A percentile compares a stretch with the other conserved stretches of the same genome.
Evolutionary conservation across 1,140 invertebrate genomes (phyloP).

Genomic region (Drusus annulatus): DNA sequence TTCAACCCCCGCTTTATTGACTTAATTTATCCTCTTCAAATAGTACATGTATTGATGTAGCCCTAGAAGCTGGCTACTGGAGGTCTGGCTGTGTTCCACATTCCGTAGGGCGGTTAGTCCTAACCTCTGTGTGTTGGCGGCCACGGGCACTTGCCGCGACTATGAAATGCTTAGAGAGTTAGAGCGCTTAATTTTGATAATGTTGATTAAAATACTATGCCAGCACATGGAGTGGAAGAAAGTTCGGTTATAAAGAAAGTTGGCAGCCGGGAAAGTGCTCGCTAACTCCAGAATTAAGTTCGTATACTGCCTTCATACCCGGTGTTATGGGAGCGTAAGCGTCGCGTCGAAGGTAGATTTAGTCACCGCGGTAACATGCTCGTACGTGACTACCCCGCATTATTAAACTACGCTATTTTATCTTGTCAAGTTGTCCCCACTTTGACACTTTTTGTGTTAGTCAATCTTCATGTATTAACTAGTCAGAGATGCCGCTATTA

Average conservation of each 20-base stretch:
- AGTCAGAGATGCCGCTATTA: not conserved
- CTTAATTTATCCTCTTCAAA: no score
- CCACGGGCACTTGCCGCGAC: conserved; percentile 25
- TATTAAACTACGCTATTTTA: conserved; percentile 16
- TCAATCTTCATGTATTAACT: no score
- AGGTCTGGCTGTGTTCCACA: no score
- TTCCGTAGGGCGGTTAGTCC: not conserved
- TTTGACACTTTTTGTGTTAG: no score
- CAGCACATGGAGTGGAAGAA: conserved; percentile 10
- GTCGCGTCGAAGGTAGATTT: conserved; percentile 15
- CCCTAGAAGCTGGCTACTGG: no score
- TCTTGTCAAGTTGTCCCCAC: not conserved
- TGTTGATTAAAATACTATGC: conserved; percentile 40
- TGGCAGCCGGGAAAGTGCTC: conserved; percentile 6
- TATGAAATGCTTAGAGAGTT: conserved; percentile 17
- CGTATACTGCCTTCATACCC: conserved; percentile 20
- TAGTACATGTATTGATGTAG: no score
- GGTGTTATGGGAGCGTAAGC: not conserved
- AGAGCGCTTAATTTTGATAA: conserved; percentile 33
- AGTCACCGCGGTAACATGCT: not conserved
- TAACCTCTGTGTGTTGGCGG: conserved; percentile 8
- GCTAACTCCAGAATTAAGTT: conserved; percentile 34
- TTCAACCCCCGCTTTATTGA: no score
- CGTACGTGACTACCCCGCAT: not conserved
- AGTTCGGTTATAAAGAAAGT: conserved; percentile 37